Evolutionary conservation across 2,888 invertebrate species (phyloP), one percentile per base, ranked within the genome.

Genomic region (Anthophora plumipes): DNA sequence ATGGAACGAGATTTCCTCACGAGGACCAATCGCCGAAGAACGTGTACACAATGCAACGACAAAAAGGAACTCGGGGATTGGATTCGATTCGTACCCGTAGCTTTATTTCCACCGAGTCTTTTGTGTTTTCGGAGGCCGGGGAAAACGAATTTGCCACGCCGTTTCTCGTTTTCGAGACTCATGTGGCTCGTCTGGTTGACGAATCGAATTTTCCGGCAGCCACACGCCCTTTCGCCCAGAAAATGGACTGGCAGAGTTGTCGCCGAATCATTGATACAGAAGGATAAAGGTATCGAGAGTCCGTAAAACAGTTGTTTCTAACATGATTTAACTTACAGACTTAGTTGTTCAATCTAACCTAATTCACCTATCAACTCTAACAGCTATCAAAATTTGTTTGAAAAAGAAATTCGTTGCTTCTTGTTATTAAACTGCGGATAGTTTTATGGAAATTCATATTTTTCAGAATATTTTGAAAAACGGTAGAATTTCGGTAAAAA

Each of bases 51-150:
- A 12, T 11, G 66, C 39, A 37, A 0, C 7, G 39, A 22, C 6
- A 20, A 39, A 52, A 52, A 52, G 22, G 17, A 39, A 52, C 6
- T 6, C 12, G 39, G 22, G 31, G 11, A 39, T 52, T 17, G 39
- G 8, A 39, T 66, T 52, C 39, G 7, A 57, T 12, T 17, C 14
- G 52, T 39, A 52, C n/a, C 14, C 5, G 22, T 39, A 7, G 37
- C 52, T 31, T 31, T 31, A 31, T 31, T 31, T 31, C 31, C 31
- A 31, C 31, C 31, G 4, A 52, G 17, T 41, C 17, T 52, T n/a
- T 66, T 52, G 52, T 52, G 52, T 39, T 66, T 52, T 50, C 66
- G 22, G 20, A 31, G 39, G 66, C 60, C 9, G 5, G 22, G 20
- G 39, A 52, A 64, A 66, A 52, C 52, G 39, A 39, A 39, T 66